phyloP scores from a whole-genome alignment of 1,140 invertebrate genomes.

The Pissodes strobi region DNA sequence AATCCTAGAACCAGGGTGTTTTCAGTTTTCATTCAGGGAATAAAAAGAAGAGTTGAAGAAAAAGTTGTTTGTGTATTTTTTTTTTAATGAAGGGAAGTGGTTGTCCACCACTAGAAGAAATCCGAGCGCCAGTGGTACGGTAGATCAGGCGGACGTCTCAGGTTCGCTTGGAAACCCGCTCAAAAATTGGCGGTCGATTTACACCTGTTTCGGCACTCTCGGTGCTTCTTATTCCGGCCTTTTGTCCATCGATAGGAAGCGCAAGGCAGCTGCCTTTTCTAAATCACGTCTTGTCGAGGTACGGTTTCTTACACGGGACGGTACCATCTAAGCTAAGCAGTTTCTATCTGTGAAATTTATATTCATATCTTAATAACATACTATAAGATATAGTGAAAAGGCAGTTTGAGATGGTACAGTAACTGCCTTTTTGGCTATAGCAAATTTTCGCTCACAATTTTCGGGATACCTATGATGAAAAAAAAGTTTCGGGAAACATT shows the following conservation, averaged over 20 bases:
- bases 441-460: no score
- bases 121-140: no score
- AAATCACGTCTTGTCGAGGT: slow-evolving; percentile 14
- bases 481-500: no score
- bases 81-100: neutral
- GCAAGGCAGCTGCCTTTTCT: slow-evolving; percentile 20
- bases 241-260: slow-evolving; percentile 29
- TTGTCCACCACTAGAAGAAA: no score
- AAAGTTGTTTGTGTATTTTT: neutral
- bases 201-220: slow-evolving; percentile 33
- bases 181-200: slow-evolving; percentile 29
- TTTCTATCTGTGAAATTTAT: neutral
- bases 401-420: no score
- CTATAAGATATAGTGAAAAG: no score
- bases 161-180: slow-evolving; percentile 9
- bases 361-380: neutral
- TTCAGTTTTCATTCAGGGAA: no score
- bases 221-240: slow-evolving; percentile 28
- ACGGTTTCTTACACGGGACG: slow-evolving; percentile 11
- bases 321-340: neutral
- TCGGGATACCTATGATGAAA: no score
- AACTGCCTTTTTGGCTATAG: no score
- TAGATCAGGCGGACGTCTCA: no score
- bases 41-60: no score
- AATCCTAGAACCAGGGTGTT: no score